Percentiles rank a stretch among this genome's conserved stretches.
Conservation (phyloP, 2,888 invertebrate species). For the Ceramica pisi region DNA sequence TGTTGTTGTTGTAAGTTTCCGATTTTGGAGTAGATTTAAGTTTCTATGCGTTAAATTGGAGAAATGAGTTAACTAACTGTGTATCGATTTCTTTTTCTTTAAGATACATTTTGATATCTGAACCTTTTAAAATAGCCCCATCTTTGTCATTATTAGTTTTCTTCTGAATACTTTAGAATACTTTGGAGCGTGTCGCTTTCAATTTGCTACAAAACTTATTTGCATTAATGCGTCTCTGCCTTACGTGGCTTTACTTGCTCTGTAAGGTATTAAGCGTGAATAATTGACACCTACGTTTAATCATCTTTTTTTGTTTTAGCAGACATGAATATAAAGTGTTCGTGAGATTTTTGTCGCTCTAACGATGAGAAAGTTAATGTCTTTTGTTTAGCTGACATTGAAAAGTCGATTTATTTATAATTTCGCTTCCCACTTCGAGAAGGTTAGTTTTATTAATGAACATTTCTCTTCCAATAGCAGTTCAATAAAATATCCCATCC, state of each 20-base stretch:
- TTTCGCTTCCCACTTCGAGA: background rate
- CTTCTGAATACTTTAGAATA: background rate
- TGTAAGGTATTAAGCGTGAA: slow-evolving; percentile 33
- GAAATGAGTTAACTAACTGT: background rate
- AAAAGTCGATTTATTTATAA: background rate
- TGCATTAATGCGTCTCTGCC: slow-evolving; percentile 23
- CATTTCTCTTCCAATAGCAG: background rate
- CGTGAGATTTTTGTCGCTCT: background rate
- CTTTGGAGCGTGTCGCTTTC: slow-evolving; percentile 36
- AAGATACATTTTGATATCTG: background rate
- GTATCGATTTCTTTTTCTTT: background rate
- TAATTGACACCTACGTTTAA: slow-evolving; percentile 44
- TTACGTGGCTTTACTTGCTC: slow-evolving; percentile 11
- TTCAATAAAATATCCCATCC: slow-evolving; percentile 2
- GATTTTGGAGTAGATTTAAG: slow-evolving; percentile 26
- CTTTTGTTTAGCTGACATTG: background rate
- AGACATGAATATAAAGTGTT: background rate
- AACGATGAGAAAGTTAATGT: slow-evolving; percentile 22
- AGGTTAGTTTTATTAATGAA: background rate
- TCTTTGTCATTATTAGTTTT: slow-evolving; percentile 10
- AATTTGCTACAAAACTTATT: slow-evolving; percentile 43
- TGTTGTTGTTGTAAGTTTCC: slow-evolving; percentile 28
- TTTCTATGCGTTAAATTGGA: slow-evolving; percentile 20
- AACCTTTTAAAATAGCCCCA: background rate
- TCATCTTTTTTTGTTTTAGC: slow-evolving; percentile 24